Evolutionary conservation across 2,113 vertebrate species (phyloP).

Genomic region (Lophotis ruficrista): DNA sequence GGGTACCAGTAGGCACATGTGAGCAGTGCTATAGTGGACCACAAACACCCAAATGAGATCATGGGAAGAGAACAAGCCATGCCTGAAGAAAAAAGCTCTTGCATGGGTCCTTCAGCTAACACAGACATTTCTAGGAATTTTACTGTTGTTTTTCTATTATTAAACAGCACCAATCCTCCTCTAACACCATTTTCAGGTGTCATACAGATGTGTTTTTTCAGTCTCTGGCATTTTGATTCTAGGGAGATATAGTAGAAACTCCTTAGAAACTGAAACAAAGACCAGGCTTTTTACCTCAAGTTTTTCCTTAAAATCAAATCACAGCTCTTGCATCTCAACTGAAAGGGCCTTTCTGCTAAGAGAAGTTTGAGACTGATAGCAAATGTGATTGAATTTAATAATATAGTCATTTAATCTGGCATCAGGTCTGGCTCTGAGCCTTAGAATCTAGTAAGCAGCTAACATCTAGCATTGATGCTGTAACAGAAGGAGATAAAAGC

Average conservation of each 20-base stretch:
- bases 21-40: not conserved
- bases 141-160: not conserved
- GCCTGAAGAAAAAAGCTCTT: not conserved
- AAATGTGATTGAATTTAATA: not conserved
- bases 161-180: not conserved
- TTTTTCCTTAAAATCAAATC: slow-evolving; percentile 4
- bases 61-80: not conserved
- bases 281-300: not conserved
- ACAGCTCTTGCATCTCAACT: slow-evolving; percentile 11
- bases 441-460: slow-evolving; percentile 19
- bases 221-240: not conserved
- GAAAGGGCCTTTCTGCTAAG: slow-evolving; percentile 39
- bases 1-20: rapidly evolving
- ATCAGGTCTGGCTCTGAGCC: not conserved
- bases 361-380: not conserved
- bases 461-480: slow-evolving; percentile 12
- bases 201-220: not conserved
- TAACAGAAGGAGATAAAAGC: not conserved
- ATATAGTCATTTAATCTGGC: not conserved
- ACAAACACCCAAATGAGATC: not conserved
- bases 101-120: not conserved
- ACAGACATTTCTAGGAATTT: not conserved
- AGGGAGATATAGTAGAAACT: not conserved
- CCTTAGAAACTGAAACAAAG: not conserved
- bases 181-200: not conserved